phyloP scores from a whole-genome alignment of 1,140 invertebrate species.

The Tigriopus japonicus region DNA sequence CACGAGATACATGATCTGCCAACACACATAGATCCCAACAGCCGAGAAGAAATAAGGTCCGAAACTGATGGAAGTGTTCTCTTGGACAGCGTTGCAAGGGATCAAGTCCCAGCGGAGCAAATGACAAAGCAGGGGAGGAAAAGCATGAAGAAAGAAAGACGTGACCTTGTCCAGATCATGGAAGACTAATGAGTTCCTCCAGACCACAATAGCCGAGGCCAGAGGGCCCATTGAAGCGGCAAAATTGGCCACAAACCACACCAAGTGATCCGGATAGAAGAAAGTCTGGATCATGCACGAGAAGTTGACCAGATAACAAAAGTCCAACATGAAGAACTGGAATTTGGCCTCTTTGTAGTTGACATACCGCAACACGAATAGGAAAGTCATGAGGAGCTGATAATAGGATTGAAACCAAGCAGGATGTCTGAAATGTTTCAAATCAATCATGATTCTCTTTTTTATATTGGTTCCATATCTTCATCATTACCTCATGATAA shows the following conservation, averaged over 20 bases:
- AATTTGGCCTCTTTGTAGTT: slow-evolving; percentile 1
- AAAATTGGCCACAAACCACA: slow-evolving; percentile 14
- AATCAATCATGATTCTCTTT: too few relatives aligned
- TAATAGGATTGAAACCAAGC: too few relatives aligned
- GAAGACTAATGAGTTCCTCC: slow-evolving; percentile 12
- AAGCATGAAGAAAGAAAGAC: slow-evolving; percentile 13
- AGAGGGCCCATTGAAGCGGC: slow-evolving; percentile 2
- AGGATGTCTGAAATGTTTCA: too few relatives aligned
- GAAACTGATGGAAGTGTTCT: not conserved
- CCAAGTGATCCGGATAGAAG: not conserved
- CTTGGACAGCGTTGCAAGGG: not conserved
- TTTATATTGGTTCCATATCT: too few relatives aligned
- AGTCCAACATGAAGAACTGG: slow-evolving; percentile 11
- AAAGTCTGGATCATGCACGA: slow-evolving; percentile 7
- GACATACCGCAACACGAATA: not conserved
- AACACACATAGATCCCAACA: not conserved
- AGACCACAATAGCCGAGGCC: slow-evolving; percentile 7
- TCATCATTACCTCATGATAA: not conserved
- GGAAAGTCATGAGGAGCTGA: not conserved
- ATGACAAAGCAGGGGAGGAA: slow-evolving; percentile 8
- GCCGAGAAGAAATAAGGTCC: not conserved
- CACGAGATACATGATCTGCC: slow-evolving; percentile 3
- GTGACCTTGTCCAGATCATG: slow-evolving; percentile 14
- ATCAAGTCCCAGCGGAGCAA: slow-evolving; percentile 6
- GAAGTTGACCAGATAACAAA: slow-evolving; percentile 13